A percentile compares a stretch with the other conserved stretches of the same genome.
These are phyloP conservation scores for Cliona cf. orientalis DNA, from an alignment of 37 sponge, comb jelly and placozoan species.

Conservation along the genomic window DNA sequence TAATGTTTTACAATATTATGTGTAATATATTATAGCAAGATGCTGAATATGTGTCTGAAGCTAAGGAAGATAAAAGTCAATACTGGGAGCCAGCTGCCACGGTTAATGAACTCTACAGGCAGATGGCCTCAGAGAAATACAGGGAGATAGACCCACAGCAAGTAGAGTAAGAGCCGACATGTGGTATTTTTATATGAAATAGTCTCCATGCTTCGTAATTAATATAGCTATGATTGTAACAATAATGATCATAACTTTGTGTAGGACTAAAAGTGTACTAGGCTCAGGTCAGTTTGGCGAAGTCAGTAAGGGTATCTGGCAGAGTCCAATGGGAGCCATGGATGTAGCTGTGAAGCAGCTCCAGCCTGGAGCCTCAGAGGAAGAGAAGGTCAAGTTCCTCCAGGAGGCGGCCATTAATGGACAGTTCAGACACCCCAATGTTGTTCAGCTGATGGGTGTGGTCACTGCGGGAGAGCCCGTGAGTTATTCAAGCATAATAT, in stretches of 20 bases:
- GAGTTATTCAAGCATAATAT: background rate
- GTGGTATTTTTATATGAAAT: no score
- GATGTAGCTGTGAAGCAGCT: slow-evolving; percentile 60
- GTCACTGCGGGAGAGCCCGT: slow-evolving; percentile 76
- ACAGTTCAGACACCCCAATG: slow-evolving; percentile 67
- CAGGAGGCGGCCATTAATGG: slow-evolving; percentile 77
- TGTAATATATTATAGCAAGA: no score
- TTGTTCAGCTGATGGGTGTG: slow-evolving; percentile 64
- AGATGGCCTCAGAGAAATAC: slow-evolving; percentile 57
- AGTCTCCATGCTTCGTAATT: no score
- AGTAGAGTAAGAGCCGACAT: slow-evolving; percentile 66
- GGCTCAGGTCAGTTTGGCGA: slow-evolving; percentile 73
- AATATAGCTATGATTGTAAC: background rate
- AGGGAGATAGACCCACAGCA: slow-evolving; percentile 40
- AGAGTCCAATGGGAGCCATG: slow-evolving; percentile 13
- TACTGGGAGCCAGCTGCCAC: slow-evolving; percentile 69
- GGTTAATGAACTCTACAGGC: slow-evolving; percentile 52
- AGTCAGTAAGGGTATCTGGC: slow-evolving; percentile 55
- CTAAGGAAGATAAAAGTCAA: no score
- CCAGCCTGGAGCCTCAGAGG: slow-evolving; percentile 34
- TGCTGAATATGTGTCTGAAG: no score
- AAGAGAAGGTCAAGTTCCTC: slow-evolving; percentile 61
- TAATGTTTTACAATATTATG: no score
- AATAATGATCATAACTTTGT: background rate
- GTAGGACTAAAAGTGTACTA: background rate